Base-by-base conservation (phyloP, 2,113 vertebrate species). In the Centrocercus urophasianus region DNA sequence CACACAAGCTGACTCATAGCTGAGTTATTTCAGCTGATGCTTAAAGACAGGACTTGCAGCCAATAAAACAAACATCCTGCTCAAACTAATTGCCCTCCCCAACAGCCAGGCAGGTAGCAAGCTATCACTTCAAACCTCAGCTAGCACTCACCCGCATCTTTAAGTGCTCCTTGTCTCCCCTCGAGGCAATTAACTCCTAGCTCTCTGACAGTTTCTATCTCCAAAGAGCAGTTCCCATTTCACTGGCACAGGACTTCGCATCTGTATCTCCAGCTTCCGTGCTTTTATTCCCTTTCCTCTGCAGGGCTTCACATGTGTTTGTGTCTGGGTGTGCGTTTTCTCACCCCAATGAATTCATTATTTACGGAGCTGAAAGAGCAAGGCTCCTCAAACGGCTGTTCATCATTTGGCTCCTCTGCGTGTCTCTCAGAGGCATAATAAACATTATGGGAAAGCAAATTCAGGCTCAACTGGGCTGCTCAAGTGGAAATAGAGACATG, bases 281-380 rank as follows among this genome's bases (percentile, higher is more conserved):
- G 60, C 90, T 40, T 50, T 84, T 56, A 74, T 11, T 96, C 50
- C 85, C 60, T 61, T 86, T 60, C 65, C 61, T 81, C 72, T 0
- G 0, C 47, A 83, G 81, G 42, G 80, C 57, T 83, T 81, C 50
- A 34, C 65, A 19, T 34, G 64, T 66, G 83, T 95, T 93, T 93
- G 74, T 50, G 30, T n/a, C 90, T 70, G 79, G 90, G 90, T 60
- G 63, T 40, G 71, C 73, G 75, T 81, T 90, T 93, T 75, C 73
- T 84, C 86, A 94, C 80, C 61, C 77, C 3, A 2, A 65, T 48
- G 80, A 88, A 95, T 93, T 83, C 56, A 90, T 95, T 94, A 94
- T 92, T 96, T 93, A 95, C 89, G 74, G 77, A 48, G 28, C 86
- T 60, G 73, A 90, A 96, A 92, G 80, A 93, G 88, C 70, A 77